A percentile compares a stretch with the other conserved stretches of the same genome.
Evolutionary conservation across 1,140 invertebrate species (phyloP).

Genomic region (Nylanderia fulva): DNA sequence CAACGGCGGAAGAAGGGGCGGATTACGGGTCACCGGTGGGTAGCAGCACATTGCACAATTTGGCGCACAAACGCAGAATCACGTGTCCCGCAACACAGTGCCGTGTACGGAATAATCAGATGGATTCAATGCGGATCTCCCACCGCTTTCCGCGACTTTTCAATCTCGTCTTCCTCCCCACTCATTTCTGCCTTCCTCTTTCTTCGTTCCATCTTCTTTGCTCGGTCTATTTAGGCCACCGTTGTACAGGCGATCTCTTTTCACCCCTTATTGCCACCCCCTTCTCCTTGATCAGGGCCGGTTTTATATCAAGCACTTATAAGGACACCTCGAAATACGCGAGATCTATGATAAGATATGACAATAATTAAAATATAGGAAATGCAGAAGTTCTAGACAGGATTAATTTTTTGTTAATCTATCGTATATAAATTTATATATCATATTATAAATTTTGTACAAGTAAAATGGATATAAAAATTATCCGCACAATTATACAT

Average conservation of each 20-base stretch:
- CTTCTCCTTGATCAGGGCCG: constrained; percentile 33
- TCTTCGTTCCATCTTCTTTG: constrained; percentile 47
- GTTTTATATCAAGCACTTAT: not conserved
- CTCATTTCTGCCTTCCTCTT: constrained; percentile 47
- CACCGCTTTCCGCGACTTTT: constrained; percentile 58
- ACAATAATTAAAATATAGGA: not conserved
- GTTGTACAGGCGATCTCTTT: constrained; percentile 31
- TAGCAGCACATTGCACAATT: constrained; percentile 51
- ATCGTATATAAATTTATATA: not conserved
- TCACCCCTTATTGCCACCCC: constrained; percentile 3
- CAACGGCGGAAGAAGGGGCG: not conserved
- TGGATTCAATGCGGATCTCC: constrained; percentile 59
- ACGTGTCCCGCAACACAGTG: constrained; percentile 60
- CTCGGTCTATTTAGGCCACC: constrained; percentile 45
- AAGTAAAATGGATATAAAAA: not conserved
- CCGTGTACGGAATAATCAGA: constrained; percentile 64
- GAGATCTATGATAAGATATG: not conserved
- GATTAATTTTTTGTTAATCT: too few species aligned
- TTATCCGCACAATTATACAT: not conserved
- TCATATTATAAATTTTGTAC: not conserved
- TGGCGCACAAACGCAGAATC: constrained; percentile 54
- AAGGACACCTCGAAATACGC: not conserved
- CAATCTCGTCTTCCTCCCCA: constrained; percentile 54
- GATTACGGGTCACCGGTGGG: not conserved
- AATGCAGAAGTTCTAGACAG: not conserved